phyloP scores from a whole-genome alignment of 2,113 vertebrate genomes.

The Onychostoma macrolepis region DNA sequence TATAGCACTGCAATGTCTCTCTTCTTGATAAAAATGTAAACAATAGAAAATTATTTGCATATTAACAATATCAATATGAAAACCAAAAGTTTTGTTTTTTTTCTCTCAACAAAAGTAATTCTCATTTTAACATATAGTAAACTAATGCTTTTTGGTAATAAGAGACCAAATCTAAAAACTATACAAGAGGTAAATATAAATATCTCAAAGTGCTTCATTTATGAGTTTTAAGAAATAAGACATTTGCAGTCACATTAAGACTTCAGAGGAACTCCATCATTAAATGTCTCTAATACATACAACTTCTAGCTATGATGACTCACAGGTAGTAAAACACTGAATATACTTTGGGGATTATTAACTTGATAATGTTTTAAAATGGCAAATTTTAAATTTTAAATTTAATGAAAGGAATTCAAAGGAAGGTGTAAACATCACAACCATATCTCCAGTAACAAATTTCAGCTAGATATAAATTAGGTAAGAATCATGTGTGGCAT shows the following conservation, averaged over 20 bases:
- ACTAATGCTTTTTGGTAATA: constrained; percentile 13
- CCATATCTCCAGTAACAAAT: not conserved
- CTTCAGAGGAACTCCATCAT: constrained; percentile 51
- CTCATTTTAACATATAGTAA: not conserved
- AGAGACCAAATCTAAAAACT: constrained; percentile 42
- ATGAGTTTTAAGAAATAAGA: constrained; percentile 68
- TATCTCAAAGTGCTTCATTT: constrained; percentile 68
- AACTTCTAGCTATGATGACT: not conserved
- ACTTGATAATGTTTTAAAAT: not conserved
- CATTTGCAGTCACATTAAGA: constrained; percentile 70
- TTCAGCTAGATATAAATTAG: not conserved
- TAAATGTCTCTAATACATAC: constrained; percentile 3
- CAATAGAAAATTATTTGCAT: constrained; percentile 51
- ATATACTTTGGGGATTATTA: not conserved
- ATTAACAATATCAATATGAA: constrained; percentile 24
- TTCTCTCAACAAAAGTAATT: not conserved
- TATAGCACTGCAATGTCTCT: constrained; percentile 47
- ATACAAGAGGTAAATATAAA: constrained; percentile 37
- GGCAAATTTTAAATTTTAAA: too few relatives aligned
- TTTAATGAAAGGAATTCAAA: not conserved
- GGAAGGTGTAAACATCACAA: constrained; percentile 6
- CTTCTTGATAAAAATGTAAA: constrained; percentile 67
- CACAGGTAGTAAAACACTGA: not conserved
- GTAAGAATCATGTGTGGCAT: not conserved
- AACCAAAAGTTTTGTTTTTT: constrained; percentile 18